Evolutionary conservation across 2,113 vertebrate species (phyloP).

Genomic region (Pica pica): DNA sequence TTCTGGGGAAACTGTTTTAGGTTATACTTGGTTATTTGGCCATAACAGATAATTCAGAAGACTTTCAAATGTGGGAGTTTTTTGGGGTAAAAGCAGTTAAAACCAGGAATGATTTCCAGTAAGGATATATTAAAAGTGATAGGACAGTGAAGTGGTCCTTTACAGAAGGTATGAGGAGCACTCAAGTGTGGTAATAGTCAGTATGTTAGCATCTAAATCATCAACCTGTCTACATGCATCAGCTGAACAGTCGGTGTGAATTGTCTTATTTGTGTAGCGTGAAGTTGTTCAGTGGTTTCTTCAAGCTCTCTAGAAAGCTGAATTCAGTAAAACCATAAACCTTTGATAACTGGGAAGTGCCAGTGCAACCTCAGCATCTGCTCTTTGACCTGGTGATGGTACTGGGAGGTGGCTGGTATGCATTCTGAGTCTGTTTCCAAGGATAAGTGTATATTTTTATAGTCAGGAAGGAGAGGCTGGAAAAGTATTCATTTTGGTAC

Average conservation of each 20-base stretch:
- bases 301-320: not conserved
- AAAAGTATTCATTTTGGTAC: not conserved
- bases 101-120: not conserved
- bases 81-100: not conserved
- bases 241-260: not conserved
- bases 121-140: not conserved
- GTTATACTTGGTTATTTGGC: not conserved
- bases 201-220: not conserved
- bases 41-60: not conserved
- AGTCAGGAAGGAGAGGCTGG: not conserved
- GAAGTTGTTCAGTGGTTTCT: not conserved
- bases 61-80: not conserved
- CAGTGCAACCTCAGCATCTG: not conserved
- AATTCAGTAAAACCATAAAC: not conserved
- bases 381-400: constrained; percentile 3
- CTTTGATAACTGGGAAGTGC: not conserved
- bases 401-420: not conserved
- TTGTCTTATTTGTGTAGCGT: not conserved
- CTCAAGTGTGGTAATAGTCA: not conserved
- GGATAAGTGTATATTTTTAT: not conserved
- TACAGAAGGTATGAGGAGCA: not conserved
- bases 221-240: not conserved
- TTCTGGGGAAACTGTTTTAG: not conserved
- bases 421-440: not conserved
- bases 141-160: not conserved